Base-by-base conservation (phyloP, 2,113 vertebrate genomes). In the Irena cyanogastra region DNA sequence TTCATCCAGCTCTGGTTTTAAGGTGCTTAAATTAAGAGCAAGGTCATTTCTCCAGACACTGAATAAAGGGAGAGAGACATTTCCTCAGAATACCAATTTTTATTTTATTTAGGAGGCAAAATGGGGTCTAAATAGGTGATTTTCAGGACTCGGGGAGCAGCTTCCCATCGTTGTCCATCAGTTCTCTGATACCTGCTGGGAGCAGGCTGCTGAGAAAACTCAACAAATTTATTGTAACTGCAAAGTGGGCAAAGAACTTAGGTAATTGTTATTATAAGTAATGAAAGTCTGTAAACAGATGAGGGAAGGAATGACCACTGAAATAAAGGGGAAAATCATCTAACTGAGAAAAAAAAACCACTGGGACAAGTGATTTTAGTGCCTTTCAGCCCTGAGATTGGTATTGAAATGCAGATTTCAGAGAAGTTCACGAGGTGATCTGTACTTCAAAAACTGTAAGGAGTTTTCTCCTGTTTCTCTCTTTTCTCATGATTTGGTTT, bases 361-460 rank as follows among this genome's bases (percentile, higher is more conserved):
- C 44, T 41, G 21, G 13, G 13, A 39, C 3, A 15, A 74, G 12
- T 14, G 37, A 10, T 45, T 27, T 70, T 26, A 33, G 23, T 16
- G 21, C 7, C 14, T 77, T 88, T 31, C 60, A 70, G 50, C 41
- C 69, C 54, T 28, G 68, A 52, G 18, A 33, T 0, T 37, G 6
- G 18, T 8, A 35, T 13, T 37, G 81, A 56, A 53, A 79, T 63
- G 47, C 30, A 82, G 49, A 20, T 42, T 64, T 26, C 13, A 42
- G 47, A 53, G 35, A 27, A 39, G 44, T 2, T 7, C 26, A 15
- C 0, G 0, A 49, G 24, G 21, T 39, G 7, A 23, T 26, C 15
- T 0, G 1, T 4, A 19, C 26, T 28, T 49, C 2, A 49, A 27
- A 31, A 15, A 3, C 1, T 6, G 16, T 1, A 1, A 18, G 30